These are phyloP conservation scores for Ichneumon xanthorius DNA, from an alignment of 2,888 invertebrate genomes.

Conservation along the genomic window DNA sequence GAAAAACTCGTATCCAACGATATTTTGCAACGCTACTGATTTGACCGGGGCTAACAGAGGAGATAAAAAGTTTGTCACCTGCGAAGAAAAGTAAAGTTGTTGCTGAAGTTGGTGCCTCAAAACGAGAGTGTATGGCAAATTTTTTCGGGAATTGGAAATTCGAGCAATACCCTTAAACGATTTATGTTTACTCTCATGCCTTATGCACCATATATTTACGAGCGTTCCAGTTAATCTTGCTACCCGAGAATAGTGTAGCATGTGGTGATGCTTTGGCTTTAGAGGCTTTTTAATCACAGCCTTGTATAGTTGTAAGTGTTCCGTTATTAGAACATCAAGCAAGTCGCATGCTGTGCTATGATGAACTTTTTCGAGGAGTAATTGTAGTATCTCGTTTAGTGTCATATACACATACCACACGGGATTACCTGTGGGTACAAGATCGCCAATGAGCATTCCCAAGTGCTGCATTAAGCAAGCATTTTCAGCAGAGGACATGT, in stretches of 20 bases:
- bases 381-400: not conserved
- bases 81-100: too few relatives aligned
- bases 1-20: too few relatives aligned
- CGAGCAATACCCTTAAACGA: too few relatives aligned
- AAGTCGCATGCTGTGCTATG: not conserved
- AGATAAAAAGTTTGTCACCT: too few relatives aligned
- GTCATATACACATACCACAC: constrained; percentile 17
- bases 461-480: not conserved
- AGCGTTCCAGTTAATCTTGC: constrained; percentile 44
- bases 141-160: too few relatives aligned
- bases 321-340: not conserved
- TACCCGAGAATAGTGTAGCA: constrained; percentile 47
- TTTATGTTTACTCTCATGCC: not conserved
- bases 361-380: not conserved
- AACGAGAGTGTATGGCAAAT: too few relatives aligned
- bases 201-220: constrained; percentile 21
- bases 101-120: too few relatives aligned
- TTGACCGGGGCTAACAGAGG: too few relatives aligned
- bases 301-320: constrained; percentile 24
- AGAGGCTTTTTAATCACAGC: constrained; percentile 26
- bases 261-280: constrained; percentile 50
- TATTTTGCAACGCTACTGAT: too few relatives aligned
- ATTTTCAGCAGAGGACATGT: not conserved
- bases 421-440: not conserved
- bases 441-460: not conserved